Conservation (phyloP, 37 sponge, comb jelly and placozoan species). For the Theonella swinhoei region DNA sequence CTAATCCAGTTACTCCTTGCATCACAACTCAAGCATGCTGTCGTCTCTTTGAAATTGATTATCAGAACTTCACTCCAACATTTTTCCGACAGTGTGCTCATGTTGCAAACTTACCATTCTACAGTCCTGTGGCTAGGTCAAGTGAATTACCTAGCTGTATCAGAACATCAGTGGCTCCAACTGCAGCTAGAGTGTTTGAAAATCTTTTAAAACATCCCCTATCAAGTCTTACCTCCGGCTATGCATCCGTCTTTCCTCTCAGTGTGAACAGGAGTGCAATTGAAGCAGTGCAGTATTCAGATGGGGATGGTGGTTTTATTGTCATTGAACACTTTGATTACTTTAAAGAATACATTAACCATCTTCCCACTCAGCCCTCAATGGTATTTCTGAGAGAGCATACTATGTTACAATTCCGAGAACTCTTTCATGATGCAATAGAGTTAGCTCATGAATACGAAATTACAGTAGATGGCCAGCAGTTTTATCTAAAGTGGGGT, state of each 20-base stretch:
- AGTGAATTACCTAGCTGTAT: neutral
- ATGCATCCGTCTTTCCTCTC: neutral
- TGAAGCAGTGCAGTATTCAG: neutral
- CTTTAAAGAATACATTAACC: too few relatives aligned
- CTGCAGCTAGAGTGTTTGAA: neutral
- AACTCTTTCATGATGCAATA: neutral
- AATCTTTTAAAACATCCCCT: too few relatives aligned
- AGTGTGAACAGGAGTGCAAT: neutral
- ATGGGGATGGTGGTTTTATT: neutral
- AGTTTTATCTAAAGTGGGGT: neutral
- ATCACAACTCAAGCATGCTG: neutral
- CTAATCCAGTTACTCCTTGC: neutral
- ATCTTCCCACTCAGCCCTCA: neutral
- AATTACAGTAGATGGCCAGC: neutral
- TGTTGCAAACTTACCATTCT: neutral
- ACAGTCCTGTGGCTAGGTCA: neutral
- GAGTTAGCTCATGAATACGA: neutral
- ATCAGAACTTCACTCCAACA: neutral
- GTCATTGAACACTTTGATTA: neutral
- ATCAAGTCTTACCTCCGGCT: neutral
- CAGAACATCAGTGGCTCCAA: neutral
- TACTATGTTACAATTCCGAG: neutral
- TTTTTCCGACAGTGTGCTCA: neutral
- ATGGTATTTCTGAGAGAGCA: neutral
- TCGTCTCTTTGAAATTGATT: neutral